phyloP scores from a whole-genome alignment of 2,888 invertebrate species.

The Apotomis turbidana region DNA sequence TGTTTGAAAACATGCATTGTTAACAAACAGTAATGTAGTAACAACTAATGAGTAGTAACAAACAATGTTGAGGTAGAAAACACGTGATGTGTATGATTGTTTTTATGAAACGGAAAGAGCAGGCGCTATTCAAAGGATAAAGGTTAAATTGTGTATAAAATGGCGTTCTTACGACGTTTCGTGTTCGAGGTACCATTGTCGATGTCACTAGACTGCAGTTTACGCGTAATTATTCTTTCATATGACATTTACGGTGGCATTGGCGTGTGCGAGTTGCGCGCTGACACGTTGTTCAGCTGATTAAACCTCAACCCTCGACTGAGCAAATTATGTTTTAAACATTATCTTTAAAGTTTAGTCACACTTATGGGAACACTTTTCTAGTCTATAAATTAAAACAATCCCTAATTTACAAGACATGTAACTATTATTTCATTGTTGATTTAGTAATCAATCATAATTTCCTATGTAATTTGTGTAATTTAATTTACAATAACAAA shows the following conservation, averaged over 20 bases:
- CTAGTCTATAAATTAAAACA: no score
- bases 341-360: no score
- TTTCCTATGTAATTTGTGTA: no score
- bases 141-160: neutral
- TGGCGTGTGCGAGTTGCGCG: conserved; percentile 1
- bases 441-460: no score
- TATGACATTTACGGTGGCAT: conserved; percentile 28
- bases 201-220: conserved; percentile 21
- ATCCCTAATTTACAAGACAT: no score
- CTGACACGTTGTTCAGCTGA: conserved; percentile 5
- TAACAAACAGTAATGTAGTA: no score
- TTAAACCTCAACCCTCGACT: conserved; percentile 2
- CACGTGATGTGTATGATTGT: neutral
- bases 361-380: no score
- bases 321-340: neutral
- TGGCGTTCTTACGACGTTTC: conserved; percentile 1
- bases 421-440: no score
- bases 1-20: no score
- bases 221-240: conserved; percentile 32
- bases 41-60: no score
- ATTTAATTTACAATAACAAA: no score
- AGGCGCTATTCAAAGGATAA: neutral
- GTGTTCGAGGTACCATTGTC: neutral
- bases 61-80: neutral
- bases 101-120: conserved; percentile 5